Conservation (phyloP, 2,797 vertebrate genomes). For the Tympanoctomys barrerae region DNA sequence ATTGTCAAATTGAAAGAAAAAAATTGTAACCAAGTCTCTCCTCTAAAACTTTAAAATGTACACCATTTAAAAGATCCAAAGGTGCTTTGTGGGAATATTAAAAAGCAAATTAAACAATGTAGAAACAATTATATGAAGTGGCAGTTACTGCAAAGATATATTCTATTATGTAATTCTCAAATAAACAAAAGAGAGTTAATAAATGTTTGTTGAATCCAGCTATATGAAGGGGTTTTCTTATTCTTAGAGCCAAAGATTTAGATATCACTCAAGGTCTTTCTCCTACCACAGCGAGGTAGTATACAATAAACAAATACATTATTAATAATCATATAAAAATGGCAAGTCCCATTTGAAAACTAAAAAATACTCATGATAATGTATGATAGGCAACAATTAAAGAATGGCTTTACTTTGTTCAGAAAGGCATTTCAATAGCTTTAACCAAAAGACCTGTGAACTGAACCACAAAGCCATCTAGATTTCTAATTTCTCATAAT, state of each 20-base stretch:
- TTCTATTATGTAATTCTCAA: not conserved
- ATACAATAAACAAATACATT: not conserved
- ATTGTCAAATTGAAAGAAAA: not conserved
- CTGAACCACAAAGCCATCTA: not conserved
- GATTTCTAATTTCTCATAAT: not conserved
- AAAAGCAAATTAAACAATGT: not conserved
- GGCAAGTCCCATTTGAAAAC: not conserved
- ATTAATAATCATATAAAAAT: not conserved
- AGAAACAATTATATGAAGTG: not conserved
- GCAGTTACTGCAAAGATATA: not conserved
- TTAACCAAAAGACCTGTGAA: not conserved
- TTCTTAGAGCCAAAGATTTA: not conserved
- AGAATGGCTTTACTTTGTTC: not conserved
- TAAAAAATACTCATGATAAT: not conserved
- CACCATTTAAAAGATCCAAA: not conserved
- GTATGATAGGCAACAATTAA: not conserved
- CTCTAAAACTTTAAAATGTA: constrained; percentile 1
- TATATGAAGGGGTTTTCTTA: not conserved
- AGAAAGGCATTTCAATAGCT: not conserved
- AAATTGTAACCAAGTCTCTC: not conserved
- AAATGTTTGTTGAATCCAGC: not conserved
- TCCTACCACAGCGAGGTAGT: accelerated
- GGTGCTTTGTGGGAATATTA: not conserved
- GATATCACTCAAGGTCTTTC: not conserved
- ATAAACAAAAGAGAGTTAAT: not conserved